These are phyloP conservation scores for Crotalus adamanteus DNA, from an alignment of 2,797 vertebrate genomes.

Conservation along the genomic window DNA sequence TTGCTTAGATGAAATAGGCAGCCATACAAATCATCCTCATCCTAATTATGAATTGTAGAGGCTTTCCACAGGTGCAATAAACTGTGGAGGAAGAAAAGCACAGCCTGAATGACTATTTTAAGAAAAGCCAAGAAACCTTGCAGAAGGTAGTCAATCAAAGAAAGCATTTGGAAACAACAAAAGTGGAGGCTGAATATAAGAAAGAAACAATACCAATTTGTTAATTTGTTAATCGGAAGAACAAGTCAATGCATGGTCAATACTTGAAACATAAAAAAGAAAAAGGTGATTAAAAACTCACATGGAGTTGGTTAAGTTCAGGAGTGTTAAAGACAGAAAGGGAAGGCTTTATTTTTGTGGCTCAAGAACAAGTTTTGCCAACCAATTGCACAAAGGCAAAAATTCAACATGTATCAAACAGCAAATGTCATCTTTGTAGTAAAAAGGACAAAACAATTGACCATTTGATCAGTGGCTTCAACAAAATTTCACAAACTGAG, in stretches of 20 bases:
- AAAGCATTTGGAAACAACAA: not conserved
- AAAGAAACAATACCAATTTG: not conserved
- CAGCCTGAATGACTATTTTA: not conserved
- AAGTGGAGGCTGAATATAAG: not conserved
- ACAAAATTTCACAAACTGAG: not conserved
- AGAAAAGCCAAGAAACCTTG: not conserved
- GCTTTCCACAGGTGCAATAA: not conserved
- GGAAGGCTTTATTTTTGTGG: not conserved
- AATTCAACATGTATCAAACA: not conserved
- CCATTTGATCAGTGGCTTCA: not conserved
- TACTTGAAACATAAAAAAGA: not conserved
- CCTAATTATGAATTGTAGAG: not conserved
- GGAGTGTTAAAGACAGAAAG: not conserved
- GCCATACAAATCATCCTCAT: not conserved
- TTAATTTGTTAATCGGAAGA: not conserved
- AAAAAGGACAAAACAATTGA: not conserved
- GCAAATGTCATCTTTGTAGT: not conserved
- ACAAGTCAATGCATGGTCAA: not conserved
- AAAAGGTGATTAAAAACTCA: not conserved
- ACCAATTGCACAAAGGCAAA: not conserved
- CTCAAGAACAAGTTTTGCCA: not conserved
- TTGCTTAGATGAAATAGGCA: not conserved
- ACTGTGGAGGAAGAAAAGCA: not conserved
- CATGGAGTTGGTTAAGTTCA: not conserved
- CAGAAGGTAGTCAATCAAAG: not conserved